phyloP scores from a whole-genome alignment of 2,113 vertebrate species.

The Brachypteracias leptosomus region DNA sequence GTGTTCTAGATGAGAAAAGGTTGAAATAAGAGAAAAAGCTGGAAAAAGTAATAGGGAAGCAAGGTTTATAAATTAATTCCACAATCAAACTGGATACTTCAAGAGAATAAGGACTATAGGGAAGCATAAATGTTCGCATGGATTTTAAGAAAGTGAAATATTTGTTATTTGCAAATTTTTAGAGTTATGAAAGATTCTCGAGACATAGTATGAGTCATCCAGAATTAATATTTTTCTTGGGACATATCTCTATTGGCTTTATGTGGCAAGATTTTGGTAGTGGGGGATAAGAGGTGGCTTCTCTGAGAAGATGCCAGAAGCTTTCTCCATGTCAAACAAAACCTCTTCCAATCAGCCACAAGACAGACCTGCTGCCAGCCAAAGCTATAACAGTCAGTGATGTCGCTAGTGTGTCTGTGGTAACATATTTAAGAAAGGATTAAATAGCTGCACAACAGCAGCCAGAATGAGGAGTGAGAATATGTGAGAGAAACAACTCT shows the following conservation, averaged over 20 bases:
- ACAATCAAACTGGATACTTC: neutral
- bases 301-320: neutral
- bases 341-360: accelerated
- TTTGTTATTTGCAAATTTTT: neutral
- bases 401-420: neutral
- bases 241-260: neutral
- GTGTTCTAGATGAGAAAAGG: neutral
- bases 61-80: neutral
- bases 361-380: too few relatives aligned
- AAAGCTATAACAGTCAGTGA: neutral
- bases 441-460: neutral
- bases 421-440: neutral
- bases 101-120: neutral
- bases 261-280: neutral
- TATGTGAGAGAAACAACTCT: too few relatives aligned
- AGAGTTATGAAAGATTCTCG: neutral
- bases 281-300: neutral
- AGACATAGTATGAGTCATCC: neutral
- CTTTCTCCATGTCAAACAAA: neutral
- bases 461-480: neutral
- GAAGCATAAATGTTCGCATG: neutral
- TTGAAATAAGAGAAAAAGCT: neutral
- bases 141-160: neutral
- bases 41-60: neutral
- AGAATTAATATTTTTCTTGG: neutral